These are phyloP conservation scores for Dynastes grantii DNA, from an alignment of 2,888 invertebrate genomes.

Conservation along the genomic window DNA sequence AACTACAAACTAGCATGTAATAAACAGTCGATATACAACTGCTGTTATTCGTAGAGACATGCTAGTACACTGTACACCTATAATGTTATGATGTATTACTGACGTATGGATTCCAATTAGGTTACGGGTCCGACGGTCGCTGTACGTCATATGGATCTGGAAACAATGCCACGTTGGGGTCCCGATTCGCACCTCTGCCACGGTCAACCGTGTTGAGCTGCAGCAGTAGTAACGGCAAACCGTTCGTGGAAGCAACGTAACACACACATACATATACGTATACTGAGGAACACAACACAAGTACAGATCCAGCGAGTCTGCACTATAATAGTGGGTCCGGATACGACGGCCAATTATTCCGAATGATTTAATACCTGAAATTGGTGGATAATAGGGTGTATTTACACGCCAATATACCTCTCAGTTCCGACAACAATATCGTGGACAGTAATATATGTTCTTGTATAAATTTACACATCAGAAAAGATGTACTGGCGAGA, in stretches of 20 bases:
- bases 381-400: constrained; percentile 69
- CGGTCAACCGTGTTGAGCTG: constrained; percentile 45
- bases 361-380: constrained; percentile 70
- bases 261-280: constrained; percentile 2
- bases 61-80: constrained; percentile 42
- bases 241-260: constrained; percentile 8
- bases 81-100: constrained; percentile 55
- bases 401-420: constrained; percentile 68
- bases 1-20: constrained; percentile 35
- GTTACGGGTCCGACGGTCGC: constrained; percentile 52
- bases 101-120: constrained; percentile 55
- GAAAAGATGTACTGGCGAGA: constrained; percentile 45
- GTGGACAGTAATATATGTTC: constrained; percentile 54
- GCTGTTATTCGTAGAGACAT: constrained; percentile 27
- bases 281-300: neutral
- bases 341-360: constrained; percentile 65
- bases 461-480: constrained; percentile 52
- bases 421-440: constrained; percentile 57
- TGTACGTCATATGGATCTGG: constrained; percentile 24
- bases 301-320: constrained; percentile 5
- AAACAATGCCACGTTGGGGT: constrained; percentile 1
- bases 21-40: constrained; percentile 34
- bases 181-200: constrained; percentile 33
- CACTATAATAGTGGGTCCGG: constrained; percentile 57
- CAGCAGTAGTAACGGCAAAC: constrained; percentile 14